A percentile compares a stretch with the other conserved stretches of the same genome.
Evolutionary conservation across 2,888 invertebrate genomes (phyloP).

Genomic region (Yponomeuta evonymella): DNA sequence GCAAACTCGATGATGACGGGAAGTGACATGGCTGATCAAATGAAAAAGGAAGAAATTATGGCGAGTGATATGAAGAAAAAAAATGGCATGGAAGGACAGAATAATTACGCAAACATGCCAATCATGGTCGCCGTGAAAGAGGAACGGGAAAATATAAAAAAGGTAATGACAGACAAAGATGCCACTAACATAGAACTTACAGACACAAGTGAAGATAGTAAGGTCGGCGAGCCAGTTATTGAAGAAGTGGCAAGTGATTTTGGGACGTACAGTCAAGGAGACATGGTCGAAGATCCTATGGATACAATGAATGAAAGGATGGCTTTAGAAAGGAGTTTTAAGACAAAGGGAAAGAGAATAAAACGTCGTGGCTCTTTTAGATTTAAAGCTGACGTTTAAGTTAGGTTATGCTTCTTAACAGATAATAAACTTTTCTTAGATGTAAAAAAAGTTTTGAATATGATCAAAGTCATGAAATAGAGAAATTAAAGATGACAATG

Average conservation of each 20-base stretch:
- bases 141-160: slow-evolving; percentile 17
- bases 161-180: slow-evolving; percentile 19
- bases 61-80: neutral
- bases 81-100: neutral
- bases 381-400: slow-evolving; percentile 42
- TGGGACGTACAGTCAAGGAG: slow-evolving; percentile 20
- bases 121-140: neutral
- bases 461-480: no score
- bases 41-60: neutral
- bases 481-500: no score
- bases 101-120: slow-evolving; percentile 19
- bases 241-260: slow-evolving; percentile 18
- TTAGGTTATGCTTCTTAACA: no score
- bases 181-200: slow-evolving; percentile 26
- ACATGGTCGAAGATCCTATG: slow-evolving; percentile 21
- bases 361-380: slow-evolving; percentile 44
- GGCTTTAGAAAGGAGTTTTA: slow-evolving; percentile 48
- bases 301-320: slow-evolving; percentile 35
- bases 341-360: slow-evolving; percentile 34
- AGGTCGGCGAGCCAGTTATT: slow-evolving; percentile 14
- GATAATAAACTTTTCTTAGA: no score
- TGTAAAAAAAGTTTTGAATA: no score
- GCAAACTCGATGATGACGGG: neutral
- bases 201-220: slow-evolving; percentile 21
- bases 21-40: neutral